Evolutionary conservation across 92 coral and sea anemone species (phyloP).

Genomic region (Umimayanthus kanabou): DNA sequence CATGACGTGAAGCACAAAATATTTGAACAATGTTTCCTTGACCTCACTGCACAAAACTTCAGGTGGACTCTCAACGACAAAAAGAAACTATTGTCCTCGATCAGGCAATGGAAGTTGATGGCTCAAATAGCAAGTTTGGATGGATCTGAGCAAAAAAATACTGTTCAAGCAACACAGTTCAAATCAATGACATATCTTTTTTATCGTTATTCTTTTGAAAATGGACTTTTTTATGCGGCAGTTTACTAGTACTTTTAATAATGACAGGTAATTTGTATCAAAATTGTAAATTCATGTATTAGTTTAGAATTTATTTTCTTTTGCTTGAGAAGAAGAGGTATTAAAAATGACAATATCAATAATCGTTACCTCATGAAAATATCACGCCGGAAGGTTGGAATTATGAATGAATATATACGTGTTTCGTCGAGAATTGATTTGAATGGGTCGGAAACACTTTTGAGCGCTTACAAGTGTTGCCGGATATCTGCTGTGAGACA

Average conservation of each 20-base stretch:
- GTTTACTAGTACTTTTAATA: too few relatives aligned
- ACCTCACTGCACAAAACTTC: background rate
- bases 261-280: background rate
- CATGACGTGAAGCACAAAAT: background rate
- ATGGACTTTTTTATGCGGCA: too few relatives aligned
- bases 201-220: too few relatives aligned
- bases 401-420: too few relatives aligned
- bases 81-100: background rate
- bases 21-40: too few relatives aligned
- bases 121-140: background rate
- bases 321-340: background rate
- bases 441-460: background rate
- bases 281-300: too few relatives aligned
- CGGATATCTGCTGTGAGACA: background rate
- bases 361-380: background rate
- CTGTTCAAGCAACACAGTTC: background rate
- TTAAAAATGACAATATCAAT: background rate
- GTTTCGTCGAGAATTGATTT: background rate
- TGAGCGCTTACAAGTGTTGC: background rate
- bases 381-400: background rate
- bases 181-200: too few relatives aligned
- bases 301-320: too few relatives aligned
- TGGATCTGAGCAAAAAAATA: background rate
- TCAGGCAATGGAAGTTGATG: background rate
- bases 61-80: background rate